phyloP scores from a whole-genome alignment of 2,113 vertebrate genomes.

The Pelecanus crispus region DNA sequence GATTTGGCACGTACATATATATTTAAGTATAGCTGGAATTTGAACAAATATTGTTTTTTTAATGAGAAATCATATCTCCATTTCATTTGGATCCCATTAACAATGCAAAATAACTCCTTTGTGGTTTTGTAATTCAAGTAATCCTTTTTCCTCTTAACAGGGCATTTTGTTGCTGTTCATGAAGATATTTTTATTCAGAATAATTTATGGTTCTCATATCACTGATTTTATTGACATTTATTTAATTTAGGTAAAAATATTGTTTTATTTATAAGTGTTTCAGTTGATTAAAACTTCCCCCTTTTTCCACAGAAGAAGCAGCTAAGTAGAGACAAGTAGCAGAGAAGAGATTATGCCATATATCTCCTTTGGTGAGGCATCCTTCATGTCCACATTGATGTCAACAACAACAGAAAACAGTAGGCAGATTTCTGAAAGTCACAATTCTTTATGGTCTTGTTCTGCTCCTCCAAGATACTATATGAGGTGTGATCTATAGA shows the following conservation, averaged over 20 bases:
- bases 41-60: not conserved
- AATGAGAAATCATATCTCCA: not conserved
- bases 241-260: not conserved
- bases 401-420: not conserved
- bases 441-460: not conserved
- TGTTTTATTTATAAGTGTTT: not conserved
- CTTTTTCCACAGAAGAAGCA: not conserved
- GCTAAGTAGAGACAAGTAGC: not conserved
- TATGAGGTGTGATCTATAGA: not conserved
- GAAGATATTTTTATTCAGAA: not conserved
- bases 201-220: not conserved
- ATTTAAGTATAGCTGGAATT: not conserved
- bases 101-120: not conserved
- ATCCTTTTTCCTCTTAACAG: not conserved
- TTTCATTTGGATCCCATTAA: not conserved
- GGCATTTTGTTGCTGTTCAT: not conserved
- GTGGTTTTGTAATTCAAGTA: not conserved
- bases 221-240: not conserved
- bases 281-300: not conserved
- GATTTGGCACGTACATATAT: not conserved
- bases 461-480: not conserved
- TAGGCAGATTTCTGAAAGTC: not conserved
- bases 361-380: not conserved
- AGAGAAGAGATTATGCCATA: not conserved
- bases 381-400: not conserved